Conservation (phyloP, 2,797 vertebrate genomes). For the Neopelma chrysocephalum region DNA sequence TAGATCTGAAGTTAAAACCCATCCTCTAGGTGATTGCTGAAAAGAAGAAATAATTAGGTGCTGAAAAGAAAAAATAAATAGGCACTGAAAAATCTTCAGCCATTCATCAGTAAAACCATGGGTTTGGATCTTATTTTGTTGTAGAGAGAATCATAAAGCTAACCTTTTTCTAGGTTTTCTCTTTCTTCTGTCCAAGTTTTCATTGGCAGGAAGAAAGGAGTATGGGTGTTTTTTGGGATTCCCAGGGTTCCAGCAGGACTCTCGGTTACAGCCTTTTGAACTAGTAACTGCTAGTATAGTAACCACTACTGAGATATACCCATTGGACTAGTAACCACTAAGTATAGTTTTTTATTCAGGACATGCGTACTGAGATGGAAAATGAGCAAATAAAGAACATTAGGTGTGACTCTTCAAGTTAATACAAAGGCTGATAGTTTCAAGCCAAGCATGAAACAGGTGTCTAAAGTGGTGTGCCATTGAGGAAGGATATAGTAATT, state of each 20-base stretch:
- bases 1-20: neutral
- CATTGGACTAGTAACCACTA: neutral
- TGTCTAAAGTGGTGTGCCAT: neutral
- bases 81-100: neutral
- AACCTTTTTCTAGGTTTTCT: neutral
- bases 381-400: neutral
- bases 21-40: neutral
- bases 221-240: neutral
- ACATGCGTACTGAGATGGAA: neutral
- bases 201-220: neutral
- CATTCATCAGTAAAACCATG: neutral
- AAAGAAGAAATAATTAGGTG: neutral
- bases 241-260: neutral
- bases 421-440: neutral
- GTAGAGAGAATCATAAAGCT: neutral
- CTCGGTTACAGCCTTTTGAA: neutral
- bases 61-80: neutral
- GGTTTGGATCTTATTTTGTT: neutral
- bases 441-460: neutral
- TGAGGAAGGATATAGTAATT: neutral
- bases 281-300: neutral
- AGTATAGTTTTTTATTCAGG: rapidly evolving
- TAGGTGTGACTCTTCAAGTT: neutral
- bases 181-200: neutral
- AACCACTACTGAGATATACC: neutral